Conservation (phyloP, 2,888 invertebrate species). For the Pollenia griseotomentosa region DNA sequence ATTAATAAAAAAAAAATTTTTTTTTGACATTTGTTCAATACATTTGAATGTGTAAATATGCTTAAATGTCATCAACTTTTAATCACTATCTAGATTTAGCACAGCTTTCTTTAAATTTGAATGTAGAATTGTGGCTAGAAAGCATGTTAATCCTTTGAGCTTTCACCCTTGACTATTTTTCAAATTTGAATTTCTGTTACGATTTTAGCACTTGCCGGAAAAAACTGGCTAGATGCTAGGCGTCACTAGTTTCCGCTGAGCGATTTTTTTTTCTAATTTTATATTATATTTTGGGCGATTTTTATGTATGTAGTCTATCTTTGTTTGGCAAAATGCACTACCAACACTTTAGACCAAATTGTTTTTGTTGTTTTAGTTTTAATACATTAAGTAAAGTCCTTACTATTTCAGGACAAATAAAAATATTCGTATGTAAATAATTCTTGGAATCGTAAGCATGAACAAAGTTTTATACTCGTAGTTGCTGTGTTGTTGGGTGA, state of each 20-base stretch:
- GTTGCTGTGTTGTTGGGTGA: slow-evolving; percentile 44
- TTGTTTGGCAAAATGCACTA: slow-evolving; percentile 70
- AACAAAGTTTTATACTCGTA: not conserved
- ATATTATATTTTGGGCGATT: slow-evolving; percentile 29
- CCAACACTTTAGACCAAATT: slow-evolving; percentile 28
- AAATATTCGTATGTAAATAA: slow-evolving; percentile 53
- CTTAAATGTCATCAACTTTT: slow-evolving; percentile 40
- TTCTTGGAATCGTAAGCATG: slow-evolving; percentile 53
- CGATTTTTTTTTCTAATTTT: slow-evolving; percentile 31
- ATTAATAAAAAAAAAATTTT: slow-evolving; percentile 37
- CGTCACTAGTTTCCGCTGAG: slow-evolving; percentile 67
- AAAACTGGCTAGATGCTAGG: slow-evolving; percentile 67
- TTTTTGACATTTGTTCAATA: slow-evolving; percentile 45
- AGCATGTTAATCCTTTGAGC: slow-evolving; percentile 84
- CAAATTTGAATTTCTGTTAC: slow-evolving; percentile 80
- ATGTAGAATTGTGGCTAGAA: slow-evolving; percentile 69
- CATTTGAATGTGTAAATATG: slow-evolving; percentile 36
- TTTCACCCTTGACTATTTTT: slow-evolving; percentile 82
- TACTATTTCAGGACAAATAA: slow-evolving; percentile 36
- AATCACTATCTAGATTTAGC: slow-evolving; percentile 53
- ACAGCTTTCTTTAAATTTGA: slow-evolving; percentile 45
- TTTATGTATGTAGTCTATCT: slow-evolving; percentile 63
- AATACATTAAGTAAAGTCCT: slow-evolving; percentile 48
- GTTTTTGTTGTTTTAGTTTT: slow-evolving; percentile 33
- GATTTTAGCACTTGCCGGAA: slow-evolving; percentile 61